These are phyloP conservation scores for Clamator glandarius DNA, from an alignment of 2,797 vertebrate species.

Conservation along the genomic window DNA sequence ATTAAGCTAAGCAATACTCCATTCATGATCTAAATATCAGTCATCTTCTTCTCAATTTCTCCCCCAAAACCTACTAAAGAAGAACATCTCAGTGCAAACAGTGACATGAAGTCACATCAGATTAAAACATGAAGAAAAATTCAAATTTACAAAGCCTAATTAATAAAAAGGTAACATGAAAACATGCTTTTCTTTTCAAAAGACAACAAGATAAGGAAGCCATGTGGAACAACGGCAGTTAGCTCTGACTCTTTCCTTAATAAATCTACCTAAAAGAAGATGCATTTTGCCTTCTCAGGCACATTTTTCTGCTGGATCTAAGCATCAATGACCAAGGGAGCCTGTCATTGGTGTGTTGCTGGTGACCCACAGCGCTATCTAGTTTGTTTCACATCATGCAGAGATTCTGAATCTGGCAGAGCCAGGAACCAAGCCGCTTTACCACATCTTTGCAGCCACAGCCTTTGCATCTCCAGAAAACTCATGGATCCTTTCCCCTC, in stretches of 20 bases:
- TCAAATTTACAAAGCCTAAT: not conserved
- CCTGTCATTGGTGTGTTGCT: not conserved
- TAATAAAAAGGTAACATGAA: not conserved
- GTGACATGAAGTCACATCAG: not conserved
- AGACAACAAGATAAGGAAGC: not conserved
- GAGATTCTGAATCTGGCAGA: not conserved
- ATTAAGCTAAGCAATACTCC: slow-evolving; percentile 42
- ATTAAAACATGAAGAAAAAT: not conserved
- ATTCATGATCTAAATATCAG: slow-evolving; percentile 1
- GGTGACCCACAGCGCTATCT: not conserved
- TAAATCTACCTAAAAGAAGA: not conserved
- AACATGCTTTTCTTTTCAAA: not conserved
- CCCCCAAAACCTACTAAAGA: not conserved
- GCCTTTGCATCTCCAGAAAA: not conserved
- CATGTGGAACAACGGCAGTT: not conserved
- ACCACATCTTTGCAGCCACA: not conserved
- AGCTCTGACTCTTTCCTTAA: not conserved
- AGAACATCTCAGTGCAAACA: not conserved
- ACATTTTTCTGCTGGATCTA: not conserved
- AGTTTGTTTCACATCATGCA: not conserved
- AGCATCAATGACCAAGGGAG: not conserved
- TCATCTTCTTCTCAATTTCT: not conserved
- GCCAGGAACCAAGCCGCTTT: not conserved
- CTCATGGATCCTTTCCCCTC: accelerated
- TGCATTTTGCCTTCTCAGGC: not conserved